Evolutionary conservation across 2,113 vertebrate species (phyloP).

Genomic region (Saimiri boliviensis): DNA sequence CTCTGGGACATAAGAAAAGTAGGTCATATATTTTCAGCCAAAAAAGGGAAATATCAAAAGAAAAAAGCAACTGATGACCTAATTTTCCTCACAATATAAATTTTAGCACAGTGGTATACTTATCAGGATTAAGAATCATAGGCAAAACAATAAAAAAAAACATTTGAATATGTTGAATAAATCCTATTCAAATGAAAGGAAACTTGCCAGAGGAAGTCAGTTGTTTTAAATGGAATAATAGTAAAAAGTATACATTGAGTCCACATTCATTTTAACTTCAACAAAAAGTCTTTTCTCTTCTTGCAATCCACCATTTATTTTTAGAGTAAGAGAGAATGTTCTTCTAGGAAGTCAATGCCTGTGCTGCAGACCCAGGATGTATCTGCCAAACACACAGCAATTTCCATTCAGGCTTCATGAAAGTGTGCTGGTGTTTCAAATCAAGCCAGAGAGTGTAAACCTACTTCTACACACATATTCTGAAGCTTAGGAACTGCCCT

Average conservation of each 20-base stretch:
- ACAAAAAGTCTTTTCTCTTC: conserved; percentile 1
- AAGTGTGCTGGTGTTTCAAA: neutral
- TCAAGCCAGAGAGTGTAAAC: neutral
- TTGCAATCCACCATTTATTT: neutral
- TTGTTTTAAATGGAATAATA: conserved; percentile 10
- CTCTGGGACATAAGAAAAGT: neutral
- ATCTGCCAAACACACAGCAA: rapidly evolving
- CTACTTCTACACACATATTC: neutral
- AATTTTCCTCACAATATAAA: conserved; percentile 42
- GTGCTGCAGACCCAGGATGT: neutral
- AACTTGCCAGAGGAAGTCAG: neutral
- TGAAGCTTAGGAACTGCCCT: neutral
- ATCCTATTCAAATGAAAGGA: conserved; percentile 44
- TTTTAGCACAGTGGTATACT: conserved; percentile 23
- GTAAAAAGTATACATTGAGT: neutral
- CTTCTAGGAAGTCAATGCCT: neutral
- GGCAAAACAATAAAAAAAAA: conserved; percentile 42
- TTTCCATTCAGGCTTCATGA: neutral
- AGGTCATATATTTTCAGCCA: conserved; percentile 48
- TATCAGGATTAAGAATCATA: conserved; percentile 34
- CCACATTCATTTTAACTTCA: neutral
- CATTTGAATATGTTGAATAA: neutral
- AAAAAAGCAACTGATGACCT: conserved; percentile 26
- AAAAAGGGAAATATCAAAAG: conserved; percentile 31
- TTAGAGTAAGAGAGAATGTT: neutral